Evolutionary conservation across 2,797 vertebrate species (phyloP).

Genomic region (Poeciliopsis paucimaculata): DNA sequence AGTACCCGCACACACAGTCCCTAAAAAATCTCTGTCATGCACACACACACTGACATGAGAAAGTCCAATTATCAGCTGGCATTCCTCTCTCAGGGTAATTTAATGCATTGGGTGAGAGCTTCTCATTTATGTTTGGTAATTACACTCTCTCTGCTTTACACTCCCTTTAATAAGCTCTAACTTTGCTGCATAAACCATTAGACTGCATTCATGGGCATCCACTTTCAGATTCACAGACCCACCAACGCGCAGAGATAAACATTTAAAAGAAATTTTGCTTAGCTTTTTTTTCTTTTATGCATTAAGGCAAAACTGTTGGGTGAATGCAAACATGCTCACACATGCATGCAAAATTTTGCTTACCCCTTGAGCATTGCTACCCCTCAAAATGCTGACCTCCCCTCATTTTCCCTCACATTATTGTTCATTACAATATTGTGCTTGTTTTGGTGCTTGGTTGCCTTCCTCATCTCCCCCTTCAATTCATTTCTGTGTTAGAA

Average conservation of each 20-base stretch:
- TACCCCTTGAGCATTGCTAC: neutral
- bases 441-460: slow-evolving; percentile 62
- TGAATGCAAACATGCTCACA: slow-evolving; percentile 7
- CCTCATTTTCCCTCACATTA: slow-evolving; percentile 52
- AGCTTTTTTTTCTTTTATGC: slow-evolving; percentile 19
- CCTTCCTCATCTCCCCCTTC: slow-evolving; percentile 34
- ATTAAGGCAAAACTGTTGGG: slow-evolving; percentile 16
- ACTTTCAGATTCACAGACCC: slow-evolving; percentile 25
- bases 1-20: neutral
- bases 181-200: slow-evolving; percentile 75
- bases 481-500: slow-evolving; percentile 72
- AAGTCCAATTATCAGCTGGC: slow-evolving; percentile 79
- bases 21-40: slow-evolving; percentile 1
- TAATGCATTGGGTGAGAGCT: slow-evolving; percentile 80
- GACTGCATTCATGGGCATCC: slow-evolving; percentile 52
- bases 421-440: slow-evolving; percentile 70
- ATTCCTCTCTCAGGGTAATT: slow-evolving; percentile 80
- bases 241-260: slow-evolving; percentile 53
- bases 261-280: slow-evolving; percentile 56
- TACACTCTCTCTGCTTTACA: slow-evolving; percentile 81
- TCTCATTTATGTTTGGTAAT: slow-evolving; percentile 83
- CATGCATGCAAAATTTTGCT: neutral
- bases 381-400: slow-evolving; percentile 28
- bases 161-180: slow-evolving; percentile 80
- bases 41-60: slow-evolving; percentile 62